Evolutionary conservation across 2,797 vertebrate species (phyloP).

Genomic region (Acridotheres tristis): DNA sequence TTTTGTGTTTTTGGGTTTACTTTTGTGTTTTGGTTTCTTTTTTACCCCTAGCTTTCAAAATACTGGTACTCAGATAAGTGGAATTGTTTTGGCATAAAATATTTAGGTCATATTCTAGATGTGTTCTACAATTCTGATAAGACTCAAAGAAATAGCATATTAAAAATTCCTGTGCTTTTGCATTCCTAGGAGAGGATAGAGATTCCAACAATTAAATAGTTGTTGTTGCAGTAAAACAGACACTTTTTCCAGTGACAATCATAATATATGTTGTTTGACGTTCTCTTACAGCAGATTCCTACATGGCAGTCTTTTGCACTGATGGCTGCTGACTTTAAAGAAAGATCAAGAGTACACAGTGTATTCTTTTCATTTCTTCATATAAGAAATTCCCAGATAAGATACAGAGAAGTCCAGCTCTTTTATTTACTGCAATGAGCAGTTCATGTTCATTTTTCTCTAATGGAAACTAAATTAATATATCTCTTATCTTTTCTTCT

Average conservation of each 20-base stretch:
- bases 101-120: not conserved
- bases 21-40: not conserved
- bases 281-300: not conserved
- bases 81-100: not conserved
- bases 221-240: not conserved
- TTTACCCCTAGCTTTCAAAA: not conserved
- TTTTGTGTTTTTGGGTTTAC: not conserved
- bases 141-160: not conserved
- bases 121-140: not conserved
- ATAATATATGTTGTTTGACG: not conserved
- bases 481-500: not conserved
- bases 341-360: not conserved
- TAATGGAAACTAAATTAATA: conserved; percentile 33
- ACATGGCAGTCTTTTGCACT: not conserved
- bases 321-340: not conserved
- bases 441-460: not conserved
- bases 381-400: conserved; percentile 13
- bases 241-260: not conserved
- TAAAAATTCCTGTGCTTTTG: not conserved
- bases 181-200: not conserved
- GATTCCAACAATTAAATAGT: not conserved
- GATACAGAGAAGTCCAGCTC: not conserved
- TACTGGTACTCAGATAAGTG: not conserved
- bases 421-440: not conserved
- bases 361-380: not conserved